Evolutionary conservation across 2,113 vertebrate genomes (phyloP).

Genomic region (Xyrauchen texanus): DNA sequence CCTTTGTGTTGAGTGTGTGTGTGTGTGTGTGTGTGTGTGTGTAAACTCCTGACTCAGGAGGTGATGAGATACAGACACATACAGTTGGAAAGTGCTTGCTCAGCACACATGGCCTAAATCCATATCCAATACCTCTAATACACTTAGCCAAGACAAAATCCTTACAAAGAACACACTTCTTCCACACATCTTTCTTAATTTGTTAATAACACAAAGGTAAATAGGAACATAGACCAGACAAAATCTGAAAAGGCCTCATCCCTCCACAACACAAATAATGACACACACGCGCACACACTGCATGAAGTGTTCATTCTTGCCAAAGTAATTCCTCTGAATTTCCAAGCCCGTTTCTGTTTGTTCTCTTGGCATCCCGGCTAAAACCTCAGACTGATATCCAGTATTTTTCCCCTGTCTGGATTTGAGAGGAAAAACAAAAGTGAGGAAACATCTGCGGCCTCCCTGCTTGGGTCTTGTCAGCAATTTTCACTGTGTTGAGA

Average conservation of each 20-base stretch:
- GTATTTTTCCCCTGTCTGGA: conserved; percentile 41
- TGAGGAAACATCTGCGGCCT: conserved; percentile 47
- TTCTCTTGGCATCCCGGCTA: conserved; percentile 35
- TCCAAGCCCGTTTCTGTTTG: conserved; percentile 39
- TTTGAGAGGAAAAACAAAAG: conserved; percentile 32
- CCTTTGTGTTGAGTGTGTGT: background rate
- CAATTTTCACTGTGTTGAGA: conserved; percentile 30
- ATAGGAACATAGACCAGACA: background rate
- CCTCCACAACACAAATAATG: conserved; percentile 13
- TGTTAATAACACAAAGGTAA: background rate
- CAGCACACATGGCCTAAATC: conserved; percentile 42
- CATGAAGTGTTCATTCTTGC: background rate
- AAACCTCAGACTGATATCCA: conserved; percentile 28
- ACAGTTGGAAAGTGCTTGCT: conserved; percentile 25
- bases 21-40: conserved; percentile 18
- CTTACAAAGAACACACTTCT: background rate
- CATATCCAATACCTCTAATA: conserved; percentile 16
- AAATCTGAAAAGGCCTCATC: conserved; percentile 3
- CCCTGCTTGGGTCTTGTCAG: conserved; percentile 42
- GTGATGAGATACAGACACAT: conserved; percentile 43
- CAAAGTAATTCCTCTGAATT: conserved; percentile 50
- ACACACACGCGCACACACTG: background rate
- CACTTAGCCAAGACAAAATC: background rate
- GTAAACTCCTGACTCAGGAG: conserved; percentile 46
- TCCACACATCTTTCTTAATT: background rate